Conservation (phyloP, 2,888 invertebrate genomes). For the Scaptomyza parva region DNA sequence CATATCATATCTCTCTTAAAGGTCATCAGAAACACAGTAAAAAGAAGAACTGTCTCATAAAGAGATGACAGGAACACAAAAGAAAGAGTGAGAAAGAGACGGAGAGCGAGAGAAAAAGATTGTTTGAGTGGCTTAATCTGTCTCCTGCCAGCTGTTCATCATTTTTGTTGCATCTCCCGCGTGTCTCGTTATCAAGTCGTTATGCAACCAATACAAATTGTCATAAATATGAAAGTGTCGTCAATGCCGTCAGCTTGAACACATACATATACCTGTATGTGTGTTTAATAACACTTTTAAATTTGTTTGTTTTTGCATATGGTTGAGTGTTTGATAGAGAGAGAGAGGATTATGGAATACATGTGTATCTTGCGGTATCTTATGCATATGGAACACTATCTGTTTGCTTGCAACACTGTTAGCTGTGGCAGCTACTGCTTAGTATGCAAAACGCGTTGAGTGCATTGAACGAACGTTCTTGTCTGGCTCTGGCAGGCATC, state of each 20-base stretch:
- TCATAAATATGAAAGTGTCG: not conserved
- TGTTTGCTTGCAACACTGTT: slow-evolving; percentile 9
- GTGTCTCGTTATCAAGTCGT: not conserved
- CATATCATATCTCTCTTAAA: not conserved
- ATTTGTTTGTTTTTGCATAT: not conserved
- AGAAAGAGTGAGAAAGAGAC: not conserved
- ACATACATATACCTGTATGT: not conserved
- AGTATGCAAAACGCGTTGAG: slow-evolving; percentile 44
- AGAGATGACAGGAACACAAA: not conserved
- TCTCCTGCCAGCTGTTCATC: not conserved
- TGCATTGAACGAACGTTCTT: slow-evolving; percentile 55
- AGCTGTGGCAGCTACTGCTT: too few relatives aligned
- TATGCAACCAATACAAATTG: slow-evolving; percentile 3
- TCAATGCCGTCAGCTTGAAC: too few relatives aligned
- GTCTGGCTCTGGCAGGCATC: not conserved
- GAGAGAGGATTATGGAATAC: too few relatives aligned
- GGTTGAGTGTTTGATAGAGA: not conserved
- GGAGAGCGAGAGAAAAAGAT: too few relatives aligned
- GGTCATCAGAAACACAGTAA: not conserved
- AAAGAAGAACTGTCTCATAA: not conserved
- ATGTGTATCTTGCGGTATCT: not conserved
- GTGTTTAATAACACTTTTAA: not conserved
- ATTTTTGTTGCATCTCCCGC: not conserved
- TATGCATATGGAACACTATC: slow-evolving; percentile 24
- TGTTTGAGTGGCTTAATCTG: not conserved